These are phyloP conservation scores for Phortica variegata DNA, from an alignment of 1,140 invertebrate genomes.

Conservation along the genomic window DNA sequence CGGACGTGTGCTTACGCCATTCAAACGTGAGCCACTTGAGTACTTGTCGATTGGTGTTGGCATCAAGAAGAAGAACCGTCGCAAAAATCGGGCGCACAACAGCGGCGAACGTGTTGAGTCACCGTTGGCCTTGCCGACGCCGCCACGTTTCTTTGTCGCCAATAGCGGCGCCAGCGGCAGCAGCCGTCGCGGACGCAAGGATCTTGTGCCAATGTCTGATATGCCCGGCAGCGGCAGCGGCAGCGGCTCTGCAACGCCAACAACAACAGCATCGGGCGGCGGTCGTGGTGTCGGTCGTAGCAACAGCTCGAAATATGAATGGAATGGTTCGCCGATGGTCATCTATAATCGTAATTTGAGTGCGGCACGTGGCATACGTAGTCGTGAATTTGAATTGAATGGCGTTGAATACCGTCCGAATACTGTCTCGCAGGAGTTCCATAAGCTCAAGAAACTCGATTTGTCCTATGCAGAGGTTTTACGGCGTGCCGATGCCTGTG, in stretches of 20 bases:
- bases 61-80: slow-evolving; percentile 65
- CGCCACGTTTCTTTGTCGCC: slow-evolving; percentile 62
- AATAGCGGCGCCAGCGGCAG: slow-evolving; percentile 60
- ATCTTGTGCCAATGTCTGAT: slow-evolving; percentile 60
- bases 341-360: slow-evolving; percentile 64
- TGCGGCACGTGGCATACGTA: slow-evolving; percentile 15
- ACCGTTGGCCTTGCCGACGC: slow-evolving; percentile 59
- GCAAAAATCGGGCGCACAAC: slow-evolving; percentile 62
- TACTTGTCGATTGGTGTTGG: slow-evolving; percentile 64
- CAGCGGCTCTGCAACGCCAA: slow-evolving; percentile 50
- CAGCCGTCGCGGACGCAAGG: slow-evolving; percentile 61
- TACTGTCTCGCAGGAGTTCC: slow-evolving; percentile 75
- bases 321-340: slow-evolving; percentile 68
- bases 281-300: slow-evolving; percentile 7
- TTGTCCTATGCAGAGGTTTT: slow-evolving; percentile 81
- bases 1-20: slow-evolving; percentile 60
- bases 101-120: slow-evolving; percentile 65
- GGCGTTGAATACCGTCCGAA: slow-evolving; percentile 67
- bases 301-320: slow-evolving; percentile 46
- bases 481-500: slow-evolving; percentile 64
- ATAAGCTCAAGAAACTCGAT: slow-evolving; percentile 76
- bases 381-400: slow-evolving; percentile 39
- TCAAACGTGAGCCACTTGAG: slow-evolving; percentile 67
- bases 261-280: slow-evolving; percentile 25
- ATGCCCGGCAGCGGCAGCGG: slow-evolving; percentile 60